Base-by-base conservation (phyloP, 2,888 invertebrate genomes). In the Cheilosia urbana region DNA sequence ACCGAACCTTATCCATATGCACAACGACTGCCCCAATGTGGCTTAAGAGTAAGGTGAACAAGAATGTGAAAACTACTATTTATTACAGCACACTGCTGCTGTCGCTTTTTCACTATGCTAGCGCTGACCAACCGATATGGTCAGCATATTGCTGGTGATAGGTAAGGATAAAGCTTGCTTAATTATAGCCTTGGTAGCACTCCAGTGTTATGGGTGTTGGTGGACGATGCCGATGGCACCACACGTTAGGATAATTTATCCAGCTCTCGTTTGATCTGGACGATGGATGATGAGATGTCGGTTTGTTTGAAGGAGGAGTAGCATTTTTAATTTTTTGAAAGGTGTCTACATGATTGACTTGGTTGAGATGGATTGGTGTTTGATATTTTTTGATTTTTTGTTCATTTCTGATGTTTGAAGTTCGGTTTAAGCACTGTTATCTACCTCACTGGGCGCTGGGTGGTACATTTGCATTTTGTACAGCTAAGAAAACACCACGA, bases 41-140 rank as follows among this genome's bases (percentile, higher is more conserved):
- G 30, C 34, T n/a, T 62, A 24, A 72, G 63, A 57, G 55, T 21
- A 75, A 71, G 65, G 45, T 65, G 42, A 58, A 63, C 47, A 30
- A 51, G 62, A 47, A 49, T 30, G 51, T 53, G 66, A 17, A 63
- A 37, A 47, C 69, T 57, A 63, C 63, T 62, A 76, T 81, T 80
- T 80, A 76, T 75, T 75, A 87, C 79, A 81, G 62, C 60, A 69
- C 60, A 71, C 78, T 65, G 80, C 63, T 49, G 79, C 72, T 62
- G 63, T 77, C 87, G 68, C 24, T 66, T 40, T 69, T 55, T 78
- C 62, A 82, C 84, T 80, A 80, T 81, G 68, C 17, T 2, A 47
- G 15, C 24, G 24, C 69, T 76, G 88, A 87, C 88, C 87, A 82
- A 58, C 75, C 27, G 77, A 68, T 87, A 15, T 37, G 37, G 37